These are phyloP conservation scores for Cyclina sinensis DNA, from an alignment of 1,140 invertebrate genomes.

Conservation along the genomic window DNA sequence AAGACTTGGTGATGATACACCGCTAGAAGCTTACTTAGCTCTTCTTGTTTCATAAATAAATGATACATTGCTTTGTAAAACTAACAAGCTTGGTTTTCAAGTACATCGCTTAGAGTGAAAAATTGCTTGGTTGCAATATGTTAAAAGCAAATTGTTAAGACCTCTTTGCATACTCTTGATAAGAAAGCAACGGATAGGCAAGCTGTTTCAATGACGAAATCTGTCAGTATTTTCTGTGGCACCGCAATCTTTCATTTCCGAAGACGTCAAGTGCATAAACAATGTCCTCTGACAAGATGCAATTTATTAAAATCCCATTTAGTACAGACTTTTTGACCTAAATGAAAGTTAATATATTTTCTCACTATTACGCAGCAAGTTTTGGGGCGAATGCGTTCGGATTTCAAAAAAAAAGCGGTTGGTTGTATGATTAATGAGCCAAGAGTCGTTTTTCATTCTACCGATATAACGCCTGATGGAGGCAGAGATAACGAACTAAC, in stretches of 20 bases:
- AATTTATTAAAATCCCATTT: constrained; percentile 30
- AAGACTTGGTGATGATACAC: no score
- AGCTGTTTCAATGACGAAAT: not conserved
- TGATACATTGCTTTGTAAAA: no score
- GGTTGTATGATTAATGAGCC: constrained; percentile 49
- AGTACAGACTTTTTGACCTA: not conserved
- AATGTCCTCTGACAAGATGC: not conserved
- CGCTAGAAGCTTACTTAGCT: no score
- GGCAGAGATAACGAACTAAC: constrained; percentile 31
- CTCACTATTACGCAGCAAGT: constrained; percentile 50
- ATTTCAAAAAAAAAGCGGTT: constrained; percentile 50
- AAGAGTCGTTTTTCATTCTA: constrained; percentile 43
- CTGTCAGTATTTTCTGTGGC: not conserved
- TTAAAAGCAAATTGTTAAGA: constrained; percentile 41
- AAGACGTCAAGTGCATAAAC: not conserved
- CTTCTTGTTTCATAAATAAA: no score
- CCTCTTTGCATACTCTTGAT: not conserved
- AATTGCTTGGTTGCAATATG: not conserved
- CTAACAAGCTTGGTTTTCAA: no score
- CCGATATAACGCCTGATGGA: constrained; percentile 46
- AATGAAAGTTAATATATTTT: constrained; percentile 38
- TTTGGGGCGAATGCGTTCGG: constrained; percentile 26
- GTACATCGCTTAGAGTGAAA: not conserved
- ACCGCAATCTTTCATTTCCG: not conserved
- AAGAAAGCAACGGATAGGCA: not conserved